Base-by-base conservation (phyloP, 2,888 invertebrate species). In the Chamaedrilus cognettii region DNA sequence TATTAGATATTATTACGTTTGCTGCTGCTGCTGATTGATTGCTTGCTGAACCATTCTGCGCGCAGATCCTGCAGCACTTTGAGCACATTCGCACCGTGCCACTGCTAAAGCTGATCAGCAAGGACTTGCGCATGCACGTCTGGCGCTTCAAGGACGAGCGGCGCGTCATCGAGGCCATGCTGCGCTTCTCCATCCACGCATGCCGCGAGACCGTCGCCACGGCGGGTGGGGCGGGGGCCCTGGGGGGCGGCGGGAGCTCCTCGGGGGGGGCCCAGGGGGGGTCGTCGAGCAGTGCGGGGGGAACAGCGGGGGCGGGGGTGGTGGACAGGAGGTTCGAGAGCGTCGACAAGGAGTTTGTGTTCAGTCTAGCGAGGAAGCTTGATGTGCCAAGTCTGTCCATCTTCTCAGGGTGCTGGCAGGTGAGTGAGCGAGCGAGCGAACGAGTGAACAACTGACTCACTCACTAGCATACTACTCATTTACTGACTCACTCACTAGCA, bases 261-360 rank as follows among this genome's bases (percentile, higher is more conserved):
- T 33, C 55, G 23, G 31, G 56, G 3, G 32, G 56, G 34, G 55
- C 59, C 42, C 34, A 51, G 55, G 49, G 11, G 11, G 50, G 60
- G 34, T 28, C 55, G n/a, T 31, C 60, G 3, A n/a, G n/a, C n/a
- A n/a, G n/a, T n/a, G n/a, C n/a, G n/a, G n/a, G n/a, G n/a, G n/a
- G n/a, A n/a, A n/a, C n/a, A n/a, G n/a, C n/a, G n/a, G 32, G 58
- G 34, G 52, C 59, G 32, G 32, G 52, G 42, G 49, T 33, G 23
- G 32, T 42, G 32, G 64, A 65, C 35, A 49, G 64, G 33, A 35
- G 31, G 34, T 33, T 57, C 11, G 42, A 56, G 23, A 58, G 34
- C 35, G 57, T 66, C 26, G 69, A 70, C 64, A 50, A 60, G 5
- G 63, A 65, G 33, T 68, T 70, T 57, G 50, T 70, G 28, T 68